Evolutionary conservation across 2,113 vertebrate species (phyloP), one percentile per base, ranked within the genome.

Genomic region (Clarias batrachus): DNA sequence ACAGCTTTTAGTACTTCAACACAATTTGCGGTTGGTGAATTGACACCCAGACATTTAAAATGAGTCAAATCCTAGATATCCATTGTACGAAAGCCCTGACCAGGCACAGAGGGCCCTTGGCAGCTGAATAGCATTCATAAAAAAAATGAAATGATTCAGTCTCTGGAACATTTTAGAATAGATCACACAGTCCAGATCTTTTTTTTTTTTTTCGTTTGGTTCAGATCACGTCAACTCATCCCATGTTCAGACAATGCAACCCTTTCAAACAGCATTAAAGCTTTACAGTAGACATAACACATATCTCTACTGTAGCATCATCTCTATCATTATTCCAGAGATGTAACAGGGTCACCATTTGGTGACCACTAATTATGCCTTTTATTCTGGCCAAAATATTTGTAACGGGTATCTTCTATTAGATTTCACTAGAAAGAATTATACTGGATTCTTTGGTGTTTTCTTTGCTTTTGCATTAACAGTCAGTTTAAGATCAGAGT

Each of bases 71-170:
- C 76, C 62, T 33, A 73, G 62, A 56, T 27, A 56, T 23, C 13
- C 19, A 85, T 68, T 85, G 48, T 85, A 48, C 25, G 81, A 70
- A 71, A 60, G 16, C 27, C 63, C 63, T 86, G 63, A 68, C 52
- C 21, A 25, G 65, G 13, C 30, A 71, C 21, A 4, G 60, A 54
- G 12, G n/a, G 62, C 73, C 23, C 48, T 41, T 27, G 76, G 54
- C 85, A 86, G 63, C 77, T 86, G 63, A 37, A 65, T 81, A 59
- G 54, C 56, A 81, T 81, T 81, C 33, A 81, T 81, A 71, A 71
- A 60, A 71, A 71, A 60, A 62, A 41, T 70, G 27, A 60, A 68
- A 86, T 71, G 54, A 86, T 65, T 80, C 52, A 57, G 48, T 84
- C 7, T 41, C 13, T 27, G 41, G n/a, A 65, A 85, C 59, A 57